Percentiles rank a stretch among this genome's conserved stretches.
Conservation (phyloP, 2,113 vertebrate species). For the Sinocyclocheilus rhinocerous region DNA sequence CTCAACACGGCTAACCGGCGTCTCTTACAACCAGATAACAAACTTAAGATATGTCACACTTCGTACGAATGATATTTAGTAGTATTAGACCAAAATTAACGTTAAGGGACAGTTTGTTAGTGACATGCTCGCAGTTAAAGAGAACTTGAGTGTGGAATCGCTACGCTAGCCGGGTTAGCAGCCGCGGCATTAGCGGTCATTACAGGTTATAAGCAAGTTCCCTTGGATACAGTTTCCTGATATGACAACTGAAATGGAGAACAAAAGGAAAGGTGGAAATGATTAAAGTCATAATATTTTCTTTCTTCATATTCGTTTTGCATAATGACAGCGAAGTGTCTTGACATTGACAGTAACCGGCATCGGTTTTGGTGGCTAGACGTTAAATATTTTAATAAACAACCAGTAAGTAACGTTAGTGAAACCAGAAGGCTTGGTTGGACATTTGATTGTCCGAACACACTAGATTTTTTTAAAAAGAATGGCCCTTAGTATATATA, state of each 20-base stretch:
- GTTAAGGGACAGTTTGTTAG: background rate
- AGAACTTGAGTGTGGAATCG: background rate
- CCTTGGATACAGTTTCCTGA: background rate
- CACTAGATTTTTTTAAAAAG: background rate
- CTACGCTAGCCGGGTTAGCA: constrained; percentile 17
- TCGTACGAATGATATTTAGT: background rate
- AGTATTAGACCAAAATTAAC: background rate
- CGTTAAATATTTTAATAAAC: background rate
- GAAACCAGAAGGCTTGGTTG: background rate
- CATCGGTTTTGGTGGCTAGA: background rate
- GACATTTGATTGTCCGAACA: background rate
- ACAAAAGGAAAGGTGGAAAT: background rate
- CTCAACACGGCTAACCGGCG: background rate
- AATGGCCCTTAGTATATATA: background rate
- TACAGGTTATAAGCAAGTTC: background rate
- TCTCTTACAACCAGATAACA: background rate
- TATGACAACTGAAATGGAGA: background rate
- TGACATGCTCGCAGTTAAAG: background rate
- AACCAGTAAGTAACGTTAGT: background rate
- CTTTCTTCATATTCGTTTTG: background rate
- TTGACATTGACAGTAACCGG: background rate
- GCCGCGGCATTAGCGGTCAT: background rate
- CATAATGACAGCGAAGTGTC: background rate
- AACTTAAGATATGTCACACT: background rate
- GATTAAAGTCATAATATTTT: background rate